Percentiles rank a stretch among this genome's conserved stretches.
phyloP scores from a whole-genome alignment of 2,797 vertebrate genomes.

The Carduelis carduelis region DNA sequence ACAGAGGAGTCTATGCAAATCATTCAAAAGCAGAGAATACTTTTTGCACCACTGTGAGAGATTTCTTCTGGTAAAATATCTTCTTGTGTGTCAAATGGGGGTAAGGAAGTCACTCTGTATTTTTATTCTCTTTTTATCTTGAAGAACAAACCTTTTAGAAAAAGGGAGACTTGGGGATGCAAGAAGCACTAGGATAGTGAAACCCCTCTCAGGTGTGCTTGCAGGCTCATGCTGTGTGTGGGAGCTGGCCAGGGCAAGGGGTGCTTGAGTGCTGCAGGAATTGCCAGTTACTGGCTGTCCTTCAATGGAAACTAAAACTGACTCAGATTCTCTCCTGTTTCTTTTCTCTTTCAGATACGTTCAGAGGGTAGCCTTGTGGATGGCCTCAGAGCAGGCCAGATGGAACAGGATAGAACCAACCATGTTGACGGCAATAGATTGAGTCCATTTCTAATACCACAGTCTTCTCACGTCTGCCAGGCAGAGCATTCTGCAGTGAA shows the following conservation, averaged over 20 bases:
- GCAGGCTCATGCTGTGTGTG: accelerated
- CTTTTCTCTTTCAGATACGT: constrained; percentile 78
- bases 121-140: neutral
- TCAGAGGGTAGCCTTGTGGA: constrained; percentile 92
- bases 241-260: neutral
- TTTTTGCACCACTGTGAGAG: neutral
- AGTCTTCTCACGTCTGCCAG: constrained; percentile 81
- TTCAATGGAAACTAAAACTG: neutral
- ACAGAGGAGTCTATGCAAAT: neutral
- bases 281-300: neutral
- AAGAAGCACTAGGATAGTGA: neutral
- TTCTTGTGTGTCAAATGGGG: neutral
- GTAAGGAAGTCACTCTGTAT: neutral
- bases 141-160: neutral
- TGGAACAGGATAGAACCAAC: constrained; percentile 94
- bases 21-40: neutral
- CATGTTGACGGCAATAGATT: constrained; percentile 94
- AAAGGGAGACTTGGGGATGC: neutral
- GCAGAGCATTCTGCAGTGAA: constrained; percentile 76
- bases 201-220: neutral
- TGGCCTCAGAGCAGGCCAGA: constrained; percentile 97
- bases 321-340: neutral
- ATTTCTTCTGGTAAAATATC: neutral
- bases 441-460: constrained; percentile 81
- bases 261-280: neutral